A percentile compares a stretch with the other conserved stretches of the same genome.
Conservation (phyloP, 2,888 invertebrate genomes). For the Deroplatys truncata region DNA sequence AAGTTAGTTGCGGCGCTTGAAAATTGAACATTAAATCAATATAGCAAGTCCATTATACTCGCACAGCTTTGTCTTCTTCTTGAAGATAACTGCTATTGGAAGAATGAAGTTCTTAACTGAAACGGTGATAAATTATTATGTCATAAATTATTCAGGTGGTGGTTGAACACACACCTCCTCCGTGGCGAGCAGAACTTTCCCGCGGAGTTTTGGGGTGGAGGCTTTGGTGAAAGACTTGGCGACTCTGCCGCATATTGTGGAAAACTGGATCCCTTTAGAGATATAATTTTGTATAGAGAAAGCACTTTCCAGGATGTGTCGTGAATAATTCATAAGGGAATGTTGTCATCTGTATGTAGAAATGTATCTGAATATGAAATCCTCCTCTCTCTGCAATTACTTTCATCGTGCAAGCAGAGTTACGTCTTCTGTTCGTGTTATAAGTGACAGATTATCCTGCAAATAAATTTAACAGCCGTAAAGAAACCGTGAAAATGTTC, state of each 20-base stretch:
- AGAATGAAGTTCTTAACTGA: not conserved
- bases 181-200: not conserved
- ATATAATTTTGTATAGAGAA: not conserved
- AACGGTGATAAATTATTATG: slow-evolving; percentile 3
- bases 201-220: not conserved
- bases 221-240: too few species aligned
- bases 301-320: not conserved
- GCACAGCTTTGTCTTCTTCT: not conserved
- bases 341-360: not conserved
- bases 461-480: not conserved
- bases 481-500: not conserved
- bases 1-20: not conserved
- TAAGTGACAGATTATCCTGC: not conserved
- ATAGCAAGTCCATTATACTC: not conserved
- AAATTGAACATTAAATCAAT: slow-evolving; percentile 18
- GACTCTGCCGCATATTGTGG: not conserved
- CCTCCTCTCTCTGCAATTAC: not conserved
- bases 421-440: too few species aligned
- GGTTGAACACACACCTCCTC: not conserved
- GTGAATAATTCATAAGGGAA: not conserved
- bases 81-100: not conserved
- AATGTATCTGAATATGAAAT: not conserved
- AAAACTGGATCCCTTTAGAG: not conserved
- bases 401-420: too few species aligned
- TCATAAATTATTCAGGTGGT: slow-evolving; percentile 9